Conservation (phyloP, 2,113 vertebrate genomes). For the Lonchura striata region DNA sequence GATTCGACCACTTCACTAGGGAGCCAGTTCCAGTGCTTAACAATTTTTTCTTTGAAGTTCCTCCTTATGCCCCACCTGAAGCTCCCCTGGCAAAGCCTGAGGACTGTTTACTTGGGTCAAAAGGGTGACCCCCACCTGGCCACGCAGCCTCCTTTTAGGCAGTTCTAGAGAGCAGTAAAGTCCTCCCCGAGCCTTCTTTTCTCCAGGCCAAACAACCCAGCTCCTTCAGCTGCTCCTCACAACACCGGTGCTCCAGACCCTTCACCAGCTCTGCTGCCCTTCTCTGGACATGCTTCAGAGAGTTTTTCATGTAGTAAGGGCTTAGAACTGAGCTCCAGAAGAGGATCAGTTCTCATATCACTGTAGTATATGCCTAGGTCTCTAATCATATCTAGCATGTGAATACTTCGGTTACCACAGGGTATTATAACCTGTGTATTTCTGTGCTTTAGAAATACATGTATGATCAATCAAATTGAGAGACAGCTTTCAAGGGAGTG, state of each 20-base stretch:
- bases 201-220: background rate
- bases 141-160: background rate
- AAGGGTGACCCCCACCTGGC: no score
- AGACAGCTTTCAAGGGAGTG: background rate
- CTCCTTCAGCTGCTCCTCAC: background rate
- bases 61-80: background rate
- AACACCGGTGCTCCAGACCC: background rate
- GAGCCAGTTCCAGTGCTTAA: background rate
- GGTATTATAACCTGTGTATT: background rate
- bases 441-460: background rate
- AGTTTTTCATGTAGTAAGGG: background rate
- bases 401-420: background rate
- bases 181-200: background rate
- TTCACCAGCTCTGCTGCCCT: background rate
- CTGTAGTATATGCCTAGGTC: background rate
- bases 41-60: background rate
- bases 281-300: background rate
- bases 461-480: background rate
- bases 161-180: background rate
- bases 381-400: background rate
- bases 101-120: background rate
- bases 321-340: background rate
- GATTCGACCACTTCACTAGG: background rate
- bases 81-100: background rate
- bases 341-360: background rate